Evolutionary conservation across 2,888 invertebrate species (phyloP).

Genomic region (Epirrita christyi): DNA sequence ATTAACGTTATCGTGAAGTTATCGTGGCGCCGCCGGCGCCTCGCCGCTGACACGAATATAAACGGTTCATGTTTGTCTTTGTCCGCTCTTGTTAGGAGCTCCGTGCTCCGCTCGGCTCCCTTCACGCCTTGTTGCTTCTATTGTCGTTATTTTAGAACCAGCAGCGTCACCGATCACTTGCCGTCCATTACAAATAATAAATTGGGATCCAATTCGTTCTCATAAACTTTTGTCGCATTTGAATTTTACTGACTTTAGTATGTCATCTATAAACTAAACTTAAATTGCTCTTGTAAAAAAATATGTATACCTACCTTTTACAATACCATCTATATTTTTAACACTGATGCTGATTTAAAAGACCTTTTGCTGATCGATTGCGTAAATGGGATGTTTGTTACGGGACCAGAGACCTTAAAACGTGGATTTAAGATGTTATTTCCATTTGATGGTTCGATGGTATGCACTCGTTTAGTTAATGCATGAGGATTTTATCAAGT

Average conservation of each 20-base stretch:
- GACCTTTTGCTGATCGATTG: slow-evolving; percentile 37
- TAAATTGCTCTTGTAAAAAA: slow-evolving; percentile 28
- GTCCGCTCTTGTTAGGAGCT: slow-evolving; percentile 52
- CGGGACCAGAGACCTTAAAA: slow-evolving; percentile 34
- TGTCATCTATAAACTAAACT: slow-evolving; percentile 33
- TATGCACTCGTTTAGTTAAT: slow-evolving; percentile 35
- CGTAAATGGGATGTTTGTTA: slow-evolving; percentile 24
- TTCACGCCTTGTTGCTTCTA: slow-evolving; percentile 25
- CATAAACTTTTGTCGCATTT: slow-evolving; percentile 26
- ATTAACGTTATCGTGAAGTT: slow-evolving; percentile 79
- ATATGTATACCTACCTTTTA: slow-evolving; percentile 32
- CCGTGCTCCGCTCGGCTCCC: slow-evolving; percentile 33
- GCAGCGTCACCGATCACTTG: neutral
- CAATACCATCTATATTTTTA: slow-evolving; percentile 38
- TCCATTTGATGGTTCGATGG: slow-evolving; percentile 31
- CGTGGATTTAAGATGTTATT: slow-evolving; percentile 35
- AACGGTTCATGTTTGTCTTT: slow-evolving; percentile 64
- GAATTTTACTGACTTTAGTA: slow-evolving; percentile 30
- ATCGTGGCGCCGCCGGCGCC: slow-evolving; percentile 82
- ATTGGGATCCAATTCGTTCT: slow-evolving; percentile 16
- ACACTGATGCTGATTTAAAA: slow-evolving; percentile 36
- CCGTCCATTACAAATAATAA: neutral
- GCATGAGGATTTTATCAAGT: slow-evolving; percentile 45
- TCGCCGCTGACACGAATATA: slow-evolving; percentile 61
- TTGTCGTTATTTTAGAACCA: slow-evolving; percentile 33